phyloP scores from a whole-genome alignment of 2,888 invertebrate species.

The Tanypteryx hageni region DNA sequence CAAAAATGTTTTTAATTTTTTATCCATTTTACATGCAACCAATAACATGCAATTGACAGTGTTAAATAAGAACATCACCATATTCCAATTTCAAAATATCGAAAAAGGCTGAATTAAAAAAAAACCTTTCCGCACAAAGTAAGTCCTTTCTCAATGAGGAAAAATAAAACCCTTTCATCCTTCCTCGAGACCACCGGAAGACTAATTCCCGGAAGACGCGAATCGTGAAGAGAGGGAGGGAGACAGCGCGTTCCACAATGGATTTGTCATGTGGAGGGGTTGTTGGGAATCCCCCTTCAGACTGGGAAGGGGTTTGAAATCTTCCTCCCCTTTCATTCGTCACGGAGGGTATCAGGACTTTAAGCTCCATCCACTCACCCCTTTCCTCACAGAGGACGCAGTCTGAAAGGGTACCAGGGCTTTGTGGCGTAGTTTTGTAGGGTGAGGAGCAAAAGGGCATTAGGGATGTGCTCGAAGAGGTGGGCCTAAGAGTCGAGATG shows the following conservation, averaged over 20 bases:
- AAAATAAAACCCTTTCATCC: background rate
- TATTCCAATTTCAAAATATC: background rate
- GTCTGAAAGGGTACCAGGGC: constrained; percentile 7
- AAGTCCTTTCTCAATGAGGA: background rate
- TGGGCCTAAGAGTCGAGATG: background rate
- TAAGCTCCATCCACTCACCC: constrained; percentile 56
- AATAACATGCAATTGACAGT: background rate
- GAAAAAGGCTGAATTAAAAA: background rate
- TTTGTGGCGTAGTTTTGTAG: constrained; percentile 16
- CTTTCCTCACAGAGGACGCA: constrained; percentile 3
- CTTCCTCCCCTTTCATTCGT: background rate
- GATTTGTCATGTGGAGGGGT: no score
- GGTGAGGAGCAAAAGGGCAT: constrained; percentile 24
- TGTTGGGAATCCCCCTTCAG: background rate
- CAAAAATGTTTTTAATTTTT: background rate
- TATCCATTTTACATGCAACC: background rate
- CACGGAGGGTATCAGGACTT: constrained; percentile 1
- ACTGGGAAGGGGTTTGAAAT: background rate
- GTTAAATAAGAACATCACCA: background rate
- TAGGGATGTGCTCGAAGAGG: constrained; percentile 33
- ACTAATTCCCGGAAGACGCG: constrained; percentile 18
- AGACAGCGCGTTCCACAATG: constrained; percentile 8
- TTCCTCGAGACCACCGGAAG: constrained; percentile 2
- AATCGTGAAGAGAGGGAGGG: background rate
- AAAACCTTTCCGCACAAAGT: background rate